These are phyloP conservation scores for Tinamus guttatus DNA, from an alignment of 2,113 vertebrate species.

Conservation along the genomic window DNA sequence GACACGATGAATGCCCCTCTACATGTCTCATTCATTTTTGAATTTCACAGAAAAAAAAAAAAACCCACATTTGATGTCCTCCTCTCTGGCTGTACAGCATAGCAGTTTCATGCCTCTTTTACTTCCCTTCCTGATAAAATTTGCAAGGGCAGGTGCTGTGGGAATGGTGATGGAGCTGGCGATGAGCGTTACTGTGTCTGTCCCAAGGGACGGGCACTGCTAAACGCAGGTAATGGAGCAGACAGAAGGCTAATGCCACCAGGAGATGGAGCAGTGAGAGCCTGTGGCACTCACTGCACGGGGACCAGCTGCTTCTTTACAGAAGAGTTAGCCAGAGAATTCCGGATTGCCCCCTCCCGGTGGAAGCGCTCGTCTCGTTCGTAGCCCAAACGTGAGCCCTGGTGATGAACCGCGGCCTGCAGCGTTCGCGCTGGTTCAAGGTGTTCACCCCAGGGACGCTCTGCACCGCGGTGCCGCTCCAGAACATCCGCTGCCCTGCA, in stretches of 20 bases:
- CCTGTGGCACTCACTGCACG: neutral
- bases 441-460: neutral
- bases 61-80: neutral
- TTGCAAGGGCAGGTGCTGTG: neutral
- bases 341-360: neutral
- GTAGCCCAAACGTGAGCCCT: neutral
- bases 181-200: fast-evolving
- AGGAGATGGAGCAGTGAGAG: neutral
- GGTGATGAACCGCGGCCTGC: neutral
- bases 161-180: neutral
- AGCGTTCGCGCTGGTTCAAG: neutral
- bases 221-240: neutral
- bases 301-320: neutral
- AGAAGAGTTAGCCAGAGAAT: neutral
- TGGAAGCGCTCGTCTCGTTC: neutral
- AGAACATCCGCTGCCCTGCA: neutral
- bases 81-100: neutral
- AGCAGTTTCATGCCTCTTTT: neutral
- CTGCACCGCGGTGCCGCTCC: fast-evolving
- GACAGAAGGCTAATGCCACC: neutral
- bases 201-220: neutral
- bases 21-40: neutral
- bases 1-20: neutral
- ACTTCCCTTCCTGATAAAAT: neutral
- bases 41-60: neutral